Percentiles rank a stretch among this genome's conserved stretches.
Evolutionary conservation across 2,797 vertebrate genomes (phyloP).

Genomic region (Acipenser transmontanus): DNA sequence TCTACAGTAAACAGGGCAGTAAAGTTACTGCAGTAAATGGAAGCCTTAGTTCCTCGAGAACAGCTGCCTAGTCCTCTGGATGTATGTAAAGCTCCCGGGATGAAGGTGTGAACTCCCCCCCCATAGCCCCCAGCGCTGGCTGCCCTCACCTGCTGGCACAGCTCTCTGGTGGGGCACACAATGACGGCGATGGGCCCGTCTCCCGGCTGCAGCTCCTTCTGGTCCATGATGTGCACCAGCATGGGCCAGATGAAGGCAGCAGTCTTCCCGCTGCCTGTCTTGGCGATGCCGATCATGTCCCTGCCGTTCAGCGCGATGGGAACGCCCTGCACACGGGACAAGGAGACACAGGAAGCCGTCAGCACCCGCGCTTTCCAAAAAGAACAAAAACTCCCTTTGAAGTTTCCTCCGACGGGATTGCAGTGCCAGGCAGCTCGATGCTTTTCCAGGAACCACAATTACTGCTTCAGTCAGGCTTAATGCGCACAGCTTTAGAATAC

Average conservation of each 20-base stretch:
- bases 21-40: not conserved
- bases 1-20: not conserved
- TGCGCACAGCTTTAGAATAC: too few relatives aligned
- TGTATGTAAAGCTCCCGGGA: too few relatives aligned
- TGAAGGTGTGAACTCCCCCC: too few relatives aligned
- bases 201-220: conserved; percentile 87
- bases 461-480: too few relatives aligned
- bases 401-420: not conserved
- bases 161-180: conserved; percentile 92
- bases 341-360: not conserved
- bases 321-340: conserved; percentile 66
- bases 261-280: conserved; percentile 96
- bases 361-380: too few relatives aligned
- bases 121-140: conserved; percentile 14
- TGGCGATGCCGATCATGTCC: conserved; percentile 97
- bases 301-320: conserved; percentile 92
- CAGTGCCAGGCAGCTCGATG: not conserved
- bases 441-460: too few relatives aligned
- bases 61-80: not conserved
- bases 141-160: conserved; percentile 84
- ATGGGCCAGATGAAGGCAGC: conserved; percentile 98
- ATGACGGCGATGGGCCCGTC: conserved; percentile 94
- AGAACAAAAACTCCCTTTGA: not conserved
- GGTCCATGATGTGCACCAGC: conserved; percentile 98
- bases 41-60: not conserved